Conservation (phyloP, 2,888 invertebrate species). For the Crocallis elinguaria region DNA sequence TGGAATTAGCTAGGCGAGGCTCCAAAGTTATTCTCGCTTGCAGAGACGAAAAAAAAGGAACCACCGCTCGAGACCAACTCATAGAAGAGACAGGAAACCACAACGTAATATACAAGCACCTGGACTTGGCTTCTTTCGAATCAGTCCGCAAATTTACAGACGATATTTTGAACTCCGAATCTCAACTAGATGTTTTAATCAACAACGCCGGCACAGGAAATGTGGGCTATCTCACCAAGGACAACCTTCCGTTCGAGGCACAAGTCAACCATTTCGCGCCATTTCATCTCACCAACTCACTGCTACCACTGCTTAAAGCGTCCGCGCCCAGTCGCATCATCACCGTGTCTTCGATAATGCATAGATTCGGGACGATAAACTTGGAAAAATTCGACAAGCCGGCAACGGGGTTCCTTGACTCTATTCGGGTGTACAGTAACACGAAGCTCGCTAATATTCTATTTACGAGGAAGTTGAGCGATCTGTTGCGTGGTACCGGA, state of each 20-base stretch:
- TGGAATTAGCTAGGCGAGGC: slow-evolving; percentile 71
- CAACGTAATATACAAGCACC: slow-evolving; percentile 86
- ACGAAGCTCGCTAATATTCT: slow-evolving; percentile 91
- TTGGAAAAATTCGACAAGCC: slow-evolving; percentile 88
- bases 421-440: slow-evolving; percentile 84
- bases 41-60: slow-evolving; percentile 60
- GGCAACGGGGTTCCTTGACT: slow-evolving; percentile 73
- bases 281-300: slow-evolving; percentile 92
- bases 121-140: slow-evolving; percentile 89
- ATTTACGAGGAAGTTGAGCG: slow-evolving; percentile 87
- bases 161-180: slow-evolving; percentile 88
- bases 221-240: slow-evolving; percentile 87
- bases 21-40: slow-evolving; percentile 83
- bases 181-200: slow-evolving; percentile 89
- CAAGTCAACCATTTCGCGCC: slow-evolving; percentile 96
- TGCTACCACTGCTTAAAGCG: slow-evolving; percentile 89
- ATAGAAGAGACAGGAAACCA: slow-evolving; percentile 86
- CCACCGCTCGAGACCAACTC: slow-evolving; percentile 83
- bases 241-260: slow-evolving; percentile 93
- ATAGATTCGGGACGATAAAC: slow-evolving; percentile 87
- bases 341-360: slow-evolving; percentile 90
- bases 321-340: slow-evolving; percentile 89
- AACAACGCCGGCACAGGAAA: slow-evolving; percentile 93
- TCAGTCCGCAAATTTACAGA: slow-evolving; percentile 91
- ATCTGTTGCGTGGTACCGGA: slow-evolving; percentile 84